Evolutionary conservation across 1,140 invertebrate genomes (phyloP), one percentile per base, ranked within the genome.

Genomic region (Ruditapes philippinarum): DNA sequence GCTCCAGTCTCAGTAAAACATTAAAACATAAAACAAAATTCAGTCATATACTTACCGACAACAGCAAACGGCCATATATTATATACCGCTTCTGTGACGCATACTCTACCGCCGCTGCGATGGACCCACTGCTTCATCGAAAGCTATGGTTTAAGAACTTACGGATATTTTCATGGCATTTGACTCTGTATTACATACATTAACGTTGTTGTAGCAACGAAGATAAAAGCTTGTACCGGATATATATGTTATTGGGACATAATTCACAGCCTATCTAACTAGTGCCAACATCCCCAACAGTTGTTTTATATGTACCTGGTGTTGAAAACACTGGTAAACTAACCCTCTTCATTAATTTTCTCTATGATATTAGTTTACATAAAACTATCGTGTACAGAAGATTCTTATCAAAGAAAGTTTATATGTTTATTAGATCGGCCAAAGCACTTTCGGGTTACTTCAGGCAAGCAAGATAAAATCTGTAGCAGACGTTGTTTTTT

Each of bases 251-350:
- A 49, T 78, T 78, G 42, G 45, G 14, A 22, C 42, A 78, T 51
- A 78, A 33, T 51, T 51, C 45, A 36, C 74, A 51, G 31, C 74
- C 5, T 51, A 78, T 78, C 74, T 78, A 36, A 78, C 28, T 14
- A 19, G 31, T 78, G 45, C 74, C 42, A 78, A 36, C 42, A 36
- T 78, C 45, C 74, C 54, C 45, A 22, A 54, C 74, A 78, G 42
- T 78, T 78, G 74, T 78, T 78, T 78, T 78, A 78, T 78, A 78
- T 78, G 74, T 51, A 78, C 45, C n/a, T n/a, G 36, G 74, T 78
- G 74, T 33, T 78, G 74, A 78, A 78, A 78, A 78, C 33, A 57
- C 54, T 49, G 45, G 74, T 78, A 54, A 51, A 78, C 42, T 54
- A 57, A 51, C 45, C 12, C 25, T 31, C 42, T 78, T 78, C 74